phyloP scores from a whole-genome alignment of 1,140 invertebrate species.

The Drosophila lowei region DNA sequence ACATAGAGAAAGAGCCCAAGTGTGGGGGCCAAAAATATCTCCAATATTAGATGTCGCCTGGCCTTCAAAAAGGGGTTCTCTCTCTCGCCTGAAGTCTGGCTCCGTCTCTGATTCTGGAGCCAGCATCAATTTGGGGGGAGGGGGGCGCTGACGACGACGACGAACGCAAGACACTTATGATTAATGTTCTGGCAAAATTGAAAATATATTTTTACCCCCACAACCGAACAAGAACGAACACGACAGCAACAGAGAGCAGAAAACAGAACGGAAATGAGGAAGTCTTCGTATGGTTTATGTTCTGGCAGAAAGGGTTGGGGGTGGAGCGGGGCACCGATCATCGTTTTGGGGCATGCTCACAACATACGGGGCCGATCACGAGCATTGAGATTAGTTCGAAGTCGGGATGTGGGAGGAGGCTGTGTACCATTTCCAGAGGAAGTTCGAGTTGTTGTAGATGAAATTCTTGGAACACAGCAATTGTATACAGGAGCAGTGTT shows the following conservation, averaged over 20 bases:
- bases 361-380: constrained; percentile 61
- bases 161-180: constrained; percentile 64
- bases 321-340: constrained; percentile 28
- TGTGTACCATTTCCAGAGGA: constrained; percentile 27
- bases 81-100: constrained; percentile 15
- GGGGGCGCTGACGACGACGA: constrained; percentile 22
- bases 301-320: constrained; percentile 71
- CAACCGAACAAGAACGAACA: constrained; percentile 8
- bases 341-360: constrained; percentile 43
- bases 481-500: constrained; percentile 1
- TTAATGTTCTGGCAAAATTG: constrained; percentile 79
- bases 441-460: constrained; percentile 45
- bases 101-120: constrained; percentile 6
- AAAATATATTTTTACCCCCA: constrained; percentile 70
- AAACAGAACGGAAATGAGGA: constrained; percentile 67
- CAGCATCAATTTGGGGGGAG: constrained; percentile 56
- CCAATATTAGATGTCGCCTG: constrained; percentile 67
- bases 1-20: not conserved
- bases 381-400: constrained; percentile 56
- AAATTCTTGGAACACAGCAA: constrained; percentile 52
- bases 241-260: not conserved
- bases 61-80: constrained; percentile 13
- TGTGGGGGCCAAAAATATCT: constrained; percentile 43
- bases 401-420: constrained; percentile 8
- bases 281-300: constrained; percentile 76